Percentiles rank a stretch among this genome's conserved stretches.
phyloP scores from a whole-genome alignment of 53 echinoderm and acorn worm species.

The Apostichopus leukothele region DNA sequence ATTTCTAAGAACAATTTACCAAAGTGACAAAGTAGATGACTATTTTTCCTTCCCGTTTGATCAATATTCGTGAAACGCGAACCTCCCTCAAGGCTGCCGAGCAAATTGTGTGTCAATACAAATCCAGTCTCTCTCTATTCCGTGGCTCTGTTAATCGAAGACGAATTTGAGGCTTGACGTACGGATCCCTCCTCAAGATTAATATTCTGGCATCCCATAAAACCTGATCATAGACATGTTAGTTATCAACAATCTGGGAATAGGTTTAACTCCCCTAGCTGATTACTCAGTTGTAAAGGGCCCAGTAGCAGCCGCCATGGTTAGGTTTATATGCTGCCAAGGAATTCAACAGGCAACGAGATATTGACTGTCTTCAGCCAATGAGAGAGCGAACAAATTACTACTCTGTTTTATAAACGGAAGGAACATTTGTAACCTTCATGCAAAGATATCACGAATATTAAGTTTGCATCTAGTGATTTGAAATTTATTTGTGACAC shows the following conservation, averaged over 20 bases:
- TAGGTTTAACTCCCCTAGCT: constrained; percentile 29
- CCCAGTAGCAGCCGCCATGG: neutral
- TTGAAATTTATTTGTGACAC: too few species aligned
- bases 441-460: too few species aligned
- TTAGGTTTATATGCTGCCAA: neutral
- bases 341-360: constrained; percentile 22
- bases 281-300: constrained; percentile 1
- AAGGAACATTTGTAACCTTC: too few species aligned
- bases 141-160: constrained; percentile 21
- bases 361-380: neutral
- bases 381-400: too few species aligned
- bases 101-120: constrained; percentile 45
- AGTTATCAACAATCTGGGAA: constrained; percentile 21
- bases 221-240: constrained; percentile 41
- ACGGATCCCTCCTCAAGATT: constrained; percentile 32
- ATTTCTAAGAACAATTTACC: constrained; percentile 28
- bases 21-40: neutral
- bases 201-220: constrained; percentile 33
- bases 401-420: too few species aligned
- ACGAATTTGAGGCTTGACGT: constrained; percentile 1
- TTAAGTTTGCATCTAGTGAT: too few species aligned
- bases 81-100: constrained; percentile 34
- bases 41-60: neutral
- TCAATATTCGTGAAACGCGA: constrained; percentile 43
- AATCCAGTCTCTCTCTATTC: constrained; percentile 5